phyloP scores from a whole-genome alignment of 2,113 vertebrate species.

The Silurus asotus region DNA sequence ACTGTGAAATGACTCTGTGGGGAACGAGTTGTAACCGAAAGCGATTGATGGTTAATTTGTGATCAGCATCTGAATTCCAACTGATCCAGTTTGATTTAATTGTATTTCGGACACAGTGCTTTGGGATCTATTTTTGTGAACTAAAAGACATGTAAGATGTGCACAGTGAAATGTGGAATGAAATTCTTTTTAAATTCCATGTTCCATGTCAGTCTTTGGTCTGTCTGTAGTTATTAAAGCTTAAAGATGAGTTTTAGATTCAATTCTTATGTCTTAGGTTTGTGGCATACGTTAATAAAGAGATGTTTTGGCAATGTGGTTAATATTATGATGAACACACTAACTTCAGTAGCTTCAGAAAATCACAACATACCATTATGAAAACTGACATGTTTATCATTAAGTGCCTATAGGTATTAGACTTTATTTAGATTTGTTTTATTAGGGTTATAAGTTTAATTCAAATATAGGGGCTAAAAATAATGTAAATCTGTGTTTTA shows the following conservation, averaged over 20 bases:
- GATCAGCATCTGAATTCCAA: not conserved
- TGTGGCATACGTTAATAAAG: not conserved
- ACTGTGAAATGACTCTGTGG: slow-evolving; percentile 3
- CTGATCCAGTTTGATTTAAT: slow-evolving; percentile 10
- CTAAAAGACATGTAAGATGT: not conserved
- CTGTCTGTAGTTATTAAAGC: not conserved
- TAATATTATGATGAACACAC: not conserved
- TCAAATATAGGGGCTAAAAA: not conserved
- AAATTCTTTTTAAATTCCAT: not conserved
- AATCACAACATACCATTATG: not conserved
- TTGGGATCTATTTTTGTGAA: not conserved
- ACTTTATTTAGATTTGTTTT: not conserved
- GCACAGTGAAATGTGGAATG: not conserved
- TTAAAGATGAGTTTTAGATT: not conserved
- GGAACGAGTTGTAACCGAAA: not conserved
- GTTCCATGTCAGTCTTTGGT: not conserved
- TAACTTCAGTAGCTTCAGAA: not conserved
- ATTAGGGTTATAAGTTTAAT: not conserved
- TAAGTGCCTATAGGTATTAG: not conserved
- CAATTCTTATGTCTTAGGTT: not conserved
- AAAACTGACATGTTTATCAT: not conserved
- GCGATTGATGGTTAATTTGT: slow-evolving; percentile 21
- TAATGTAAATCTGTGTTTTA: not conserved
- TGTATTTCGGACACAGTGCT: not conserved
- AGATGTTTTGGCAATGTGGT: not conserved